Conservation (phyloP, 2,888 invertebrate genomes). For the Hemistola chrysoprasaria region DNA sequence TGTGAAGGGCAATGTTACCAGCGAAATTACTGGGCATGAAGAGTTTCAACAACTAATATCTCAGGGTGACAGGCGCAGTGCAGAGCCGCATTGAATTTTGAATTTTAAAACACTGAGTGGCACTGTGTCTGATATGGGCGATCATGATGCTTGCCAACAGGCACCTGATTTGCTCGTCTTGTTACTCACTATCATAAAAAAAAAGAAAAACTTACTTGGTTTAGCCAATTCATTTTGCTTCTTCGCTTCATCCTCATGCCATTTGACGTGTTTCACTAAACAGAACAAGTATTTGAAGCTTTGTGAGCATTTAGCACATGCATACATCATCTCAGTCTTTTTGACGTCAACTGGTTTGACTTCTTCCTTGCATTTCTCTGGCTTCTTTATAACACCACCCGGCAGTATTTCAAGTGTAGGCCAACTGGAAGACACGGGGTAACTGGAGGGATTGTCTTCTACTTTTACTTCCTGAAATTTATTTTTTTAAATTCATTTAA, state of each 20-base stretch:
- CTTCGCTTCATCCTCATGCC: constrained; percentile 61
- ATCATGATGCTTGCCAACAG: too few relatives aligned
- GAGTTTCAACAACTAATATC: too few relatives aligned
- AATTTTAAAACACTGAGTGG: too few relatives aligned
- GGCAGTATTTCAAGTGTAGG: constrained; percentile 71
- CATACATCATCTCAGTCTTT: constrained; percentile 55
- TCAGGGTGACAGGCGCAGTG: too few relatives aligned
- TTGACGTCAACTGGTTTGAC: constrained; percentile 17
- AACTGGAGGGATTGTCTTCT: constrained; percentile 46
- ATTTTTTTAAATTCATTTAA: too few relatives aligned
- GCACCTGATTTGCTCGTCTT: too few relatives aligned
- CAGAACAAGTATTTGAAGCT: constrained; percentile 60
- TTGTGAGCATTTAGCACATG: constrained; percentile 67
- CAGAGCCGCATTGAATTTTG: too few relatives aligned
- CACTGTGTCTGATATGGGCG: too few relatives aligned
- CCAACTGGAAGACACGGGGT: constrained; percentile 77
- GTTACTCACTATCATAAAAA: too few relatives aligned
- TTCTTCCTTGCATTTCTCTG: constrained; percentile 41
- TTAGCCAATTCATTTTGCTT: constrained; percentile 30
- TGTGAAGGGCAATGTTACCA: too few relatives aligned
- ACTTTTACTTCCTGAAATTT: constrained; percentile 31
- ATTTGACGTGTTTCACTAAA: constrained; percentile 65
- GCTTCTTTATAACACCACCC: constrained; percentile 66
- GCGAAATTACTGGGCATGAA: too few relatives aligned
- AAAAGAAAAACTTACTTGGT: constrained; percentile 33